Percentiles rank a stretch among this genome's conserved stretches.
phyloP scores from a whole-genome alignment of 2,113 vertebrate genomes.

The Nicator chloris region DNA sequence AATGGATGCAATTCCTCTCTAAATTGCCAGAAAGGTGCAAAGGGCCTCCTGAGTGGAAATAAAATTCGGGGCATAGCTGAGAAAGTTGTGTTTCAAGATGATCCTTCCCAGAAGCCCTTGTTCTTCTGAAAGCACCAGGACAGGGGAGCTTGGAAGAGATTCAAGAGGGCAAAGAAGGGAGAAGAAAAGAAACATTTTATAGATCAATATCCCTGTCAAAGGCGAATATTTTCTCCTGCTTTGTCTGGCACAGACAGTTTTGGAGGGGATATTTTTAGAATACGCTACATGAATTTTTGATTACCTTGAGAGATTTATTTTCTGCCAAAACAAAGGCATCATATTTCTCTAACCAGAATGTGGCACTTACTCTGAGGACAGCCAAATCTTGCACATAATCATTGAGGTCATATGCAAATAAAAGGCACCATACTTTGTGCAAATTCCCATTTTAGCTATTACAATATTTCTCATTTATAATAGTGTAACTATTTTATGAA shows the following conservation, averaged over 20 bases:
- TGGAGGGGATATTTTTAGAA: slow-evolving; percentile 52
- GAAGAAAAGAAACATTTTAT: slow-evolving; percentile 34
- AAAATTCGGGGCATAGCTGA: neutral
- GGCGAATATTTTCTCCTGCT: slow-evolving; percentile 50
- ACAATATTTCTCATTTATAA: slow-evolving; percentile 30
- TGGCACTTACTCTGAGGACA: slow-evolving; percentile 37
- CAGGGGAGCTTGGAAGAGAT: neutral
- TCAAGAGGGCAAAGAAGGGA: neutral
- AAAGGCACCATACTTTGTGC: slow-evolving; percentile 38
- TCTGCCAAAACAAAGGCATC: slow-evolving; percentile 60
- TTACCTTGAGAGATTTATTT: slow-evolving; percentile 61
- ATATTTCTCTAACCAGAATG: slow-evolving; percentile 42
- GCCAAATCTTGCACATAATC: slow-evolving; percentile 74
- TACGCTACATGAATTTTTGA: slow-evolving; percentile 36
- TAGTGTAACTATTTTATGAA: slow-evolving; percentile 12
- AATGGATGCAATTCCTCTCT: neutral
- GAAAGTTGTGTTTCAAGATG: neutral
- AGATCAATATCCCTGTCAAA: slow-evolving; percentile 45
- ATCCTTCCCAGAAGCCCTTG: neutral
- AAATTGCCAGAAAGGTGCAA: neutral
- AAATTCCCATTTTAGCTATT: slow-evolving; percentile 51
- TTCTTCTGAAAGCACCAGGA: neutral
- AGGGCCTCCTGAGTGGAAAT: neutral
- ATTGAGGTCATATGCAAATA: slow-evolving; percentile 66
- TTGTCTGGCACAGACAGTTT: slow-evolving; percentile 48